phyloP scores from a whole-genome alignment of 1,140 invertebrate species.

The Aradophagus sp. region DNA sequence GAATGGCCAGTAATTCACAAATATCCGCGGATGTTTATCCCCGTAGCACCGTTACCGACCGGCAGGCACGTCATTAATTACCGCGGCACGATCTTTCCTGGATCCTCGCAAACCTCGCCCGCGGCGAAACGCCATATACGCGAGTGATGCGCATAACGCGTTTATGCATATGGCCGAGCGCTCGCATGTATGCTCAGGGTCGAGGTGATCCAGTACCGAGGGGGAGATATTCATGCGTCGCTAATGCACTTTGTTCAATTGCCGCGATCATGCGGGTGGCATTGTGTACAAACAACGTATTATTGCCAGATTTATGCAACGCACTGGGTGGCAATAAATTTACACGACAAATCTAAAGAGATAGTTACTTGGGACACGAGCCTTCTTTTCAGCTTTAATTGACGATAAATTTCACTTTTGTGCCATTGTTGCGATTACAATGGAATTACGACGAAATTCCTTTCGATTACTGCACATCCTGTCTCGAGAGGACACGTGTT shows the following conservation, averaged over 20 bases:
- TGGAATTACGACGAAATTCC: too few relatives aligned
- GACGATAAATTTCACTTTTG: too few relatives aligned
- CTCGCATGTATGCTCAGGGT: slow-evolving; percentile 25
- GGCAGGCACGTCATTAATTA: slow-evolving; percentile 59
- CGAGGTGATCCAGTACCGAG: slow-evolving; percentile 59
- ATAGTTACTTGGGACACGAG: too few relatives aligned
- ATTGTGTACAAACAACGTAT: slow-evolving; percentile 33
- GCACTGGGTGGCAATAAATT: too few relatives aligned
- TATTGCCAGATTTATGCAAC: slow-evolving; percentile 26
- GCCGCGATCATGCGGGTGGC: slow-evolving; percentile 57
- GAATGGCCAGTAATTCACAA: slow-evolving; percentile 39
- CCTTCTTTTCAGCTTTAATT: too few relatives aligned
- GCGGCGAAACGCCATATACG: slow-evolving; percentile 29
- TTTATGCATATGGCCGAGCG: slow-evolving; percentile 29
- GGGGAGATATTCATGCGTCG: slow-evolving; percentile 60
- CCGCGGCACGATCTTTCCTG: slow-evolving; percentile 54
- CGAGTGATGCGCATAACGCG: slow-evolving; percentile 30
- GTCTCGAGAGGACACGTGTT: too few relatives aligned
- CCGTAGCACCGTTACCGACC: slow-evolving; percentile 52
- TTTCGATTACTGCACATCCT: too few relatives aligned
- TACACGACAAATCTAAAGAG: too few relatives aligned
- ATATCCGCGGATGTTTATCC: slow-evolving; percentile 49
- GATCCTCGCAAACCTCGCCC: slow-evolving; percentile 44
- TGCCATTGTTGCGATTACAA: too few relatives aligned
- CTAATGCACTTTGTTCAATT: slow-evolving; percentile 65